Conservation (phyloP, 1,140 invertebrate genomes). For the Coenobita brevimanus region DNA sequence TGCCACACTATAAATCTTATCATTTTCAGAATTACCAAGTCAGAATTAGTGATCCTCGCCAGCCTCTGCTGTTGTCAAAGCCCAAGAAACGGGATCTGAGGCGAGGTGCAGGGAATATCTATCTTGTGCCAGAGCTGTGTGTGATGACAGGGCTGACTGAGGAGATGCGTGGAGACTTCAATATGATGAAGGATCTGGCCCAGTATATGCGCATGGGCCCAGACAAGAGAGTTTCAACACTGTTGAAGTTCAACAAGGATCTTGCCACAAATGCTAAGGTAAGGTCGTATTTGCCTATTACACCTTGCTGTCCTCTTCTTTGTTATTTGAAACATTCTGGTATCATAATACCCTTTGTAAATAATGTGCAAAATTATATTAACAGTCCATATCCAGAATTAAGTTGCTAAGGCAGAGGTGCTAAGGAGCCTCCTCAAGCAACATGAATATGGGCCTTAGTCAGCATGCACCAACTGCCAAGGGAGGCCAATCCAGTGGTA, state of each 20-base stretch:
- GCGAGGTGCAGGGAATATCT: conserved; percentile 73
- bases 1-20: too few relatives aligned
- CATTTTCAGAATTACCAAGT: conserved; percentile 78
- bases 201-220: conserved; percentile 85
- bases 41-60: conserved; percentile 82
- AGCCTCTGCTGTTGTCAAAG: conserved; percentile 85
- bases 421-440: too few relatives aligned
- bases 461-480: too few relatives aligned
- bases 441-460: too few relatives aligned
- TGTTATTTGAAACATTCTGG: too few relatives aligned
- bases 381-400: too few relatives aligned
- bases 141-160: conserved; percentile 84
- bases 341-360: too few relatives aligned
- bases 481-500: too few relatives aligned
- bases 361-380: too few relatives aligned
- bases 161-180: conserved; percentile 76
- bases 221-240: conserved; percentile 76
- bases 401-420: too few relatives aligned
- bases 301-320: too few relatives aligned
- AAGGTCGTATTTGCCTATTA: neutral
- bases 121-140: conserved; percentile 87
- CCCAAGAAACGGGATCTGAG: conserved; percentile 73
- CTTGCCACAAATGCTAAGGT: neutral
- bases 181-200: conserved; percentile 87
- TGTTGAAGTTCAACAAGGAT: conserved; percentile 27